Evolutionary conservation across 2,888 invertebrate species (phyloP), one percentile per base, ranked within the genome.

Genomic region (Luperina testacea): DNA sequence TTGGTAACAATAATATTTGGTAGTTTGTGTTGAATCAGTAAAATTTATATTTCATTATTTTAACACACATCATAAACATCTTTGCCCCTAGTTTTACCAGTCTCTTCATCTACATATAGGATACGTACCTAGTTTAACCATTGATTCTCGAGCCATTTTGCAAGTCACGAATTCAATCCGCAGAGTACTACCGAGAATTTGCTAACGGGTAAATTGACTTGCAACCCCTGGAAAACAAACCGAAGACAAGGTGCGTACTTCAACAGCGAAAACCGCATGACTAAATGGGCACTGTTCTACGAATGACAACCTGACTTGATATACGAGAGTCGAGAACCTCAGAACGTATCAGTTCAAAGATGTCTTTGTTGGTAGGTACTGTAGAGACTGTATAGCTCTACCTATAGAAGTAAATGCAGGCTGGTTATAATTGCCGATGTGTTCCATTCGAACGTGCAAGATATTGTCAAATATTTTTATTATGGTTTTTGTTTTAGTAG

Each of bases 271-370:
- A 6, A 68, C 72, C 72, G n/a, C 61, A 42, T 70, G 79, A 61
- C 70, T 61, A 83, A 72, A 71, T 68, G 48, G 20, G 9, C 27
- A 59, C 32, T 27, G 38, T 45, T 64, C 59, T 20, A 72, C 38
- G 51, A 73, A 59, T 73, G 73, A 80, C 67, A 79, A 63, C 53
- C 48, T 27, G 20, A 51, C 51, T 65, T 84, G 80, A 80, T 80
- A 45, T 38, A 68, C 68, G 61, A 72, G 45, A 45, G 9, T 45
- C 45, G 45, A 45, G 51, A n/a, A 72, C 63, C 68, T 32, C 71
- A 68, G 42, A 67, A 57, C 61, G 57, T 42, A 71, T 78, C 84
- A 42, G 32, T 80, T 61, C 73, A 64, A 80, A 72, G 79, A 82
- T 69, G 32, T 53, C 48, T 38, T 84, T 80, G 80, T 61, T 67